Evolutionary conservation across 2,797 vertebrate species (phyloP).

Genomic region (Pterois miles): DNA sequence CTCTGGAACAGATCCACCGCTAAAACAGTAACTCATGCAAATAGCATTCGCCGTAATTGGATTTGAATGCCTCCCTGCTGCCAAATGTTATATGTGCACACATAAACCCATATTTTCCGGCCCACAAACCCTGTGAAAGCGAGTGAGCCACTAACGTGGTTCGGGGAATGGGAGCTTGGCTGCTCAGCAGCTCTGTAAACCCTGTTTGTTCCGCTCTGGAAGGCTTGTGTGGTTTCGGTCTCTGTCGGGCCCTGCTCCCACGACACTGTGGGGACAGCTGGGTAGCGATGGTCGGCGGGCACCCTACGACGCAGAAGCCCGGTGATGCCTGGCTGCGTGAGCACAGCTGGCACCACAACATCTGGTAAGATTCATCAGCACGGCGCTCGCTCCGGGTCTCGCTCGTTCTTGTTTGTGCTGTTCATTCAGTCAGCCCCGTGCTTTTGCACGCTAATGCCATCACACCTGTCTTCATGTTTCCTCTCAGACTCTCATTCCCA

Average conservation of each 20-base stretch:
- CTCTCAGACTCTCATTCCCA: background rate
- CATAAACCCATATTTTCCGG: conserved; percentile 83
- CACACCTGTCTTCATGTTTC: conserved; percentile 45
- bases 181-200: conserved; percentile 75
- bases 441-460: conserved; percentile 27
- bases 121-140: conserved; percentile 79
- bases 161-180: conserved; percentile 65
- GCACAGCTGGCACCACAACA: conserved; percentile 81
- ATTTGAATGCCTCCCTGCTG: conserved; percentile 82
- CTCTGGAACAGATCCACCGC: conserved; percentile 61
- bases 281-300: conserved; percentile 59
- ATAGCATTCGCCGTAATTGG: conserved; percentile 79
- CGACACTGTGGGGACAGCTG: conserved; percentile 67
- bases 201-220: conserved; percentile 78
- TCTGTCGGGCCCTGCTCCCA: conserved; percentile 58
- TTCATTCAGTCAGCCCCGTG: conserved; percentile 38
- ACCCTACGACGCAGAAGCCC: conserved; percentile 63
- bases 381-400: conserved; percentile 15
- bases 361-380: conserved; percentile 71
- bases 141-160: conserved; percentile 72
- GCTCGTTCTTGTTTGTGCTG: conserved; percentile 53
- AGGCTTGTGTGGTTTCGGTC: conserved; percentile 68
- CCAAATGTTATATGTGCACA: conserved; percentile 82
- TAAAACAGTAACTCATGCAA: conserved; percentile 82
- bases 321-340: conserved; percentile 67